A percentile compares a stretch with the other conserved stretches of the same genome.
These are phyloP conservation scores for Anguilla marmorata DNA, from an alignment of 2,797 vertebrate species.

Conservation along the genomic window DNA sequence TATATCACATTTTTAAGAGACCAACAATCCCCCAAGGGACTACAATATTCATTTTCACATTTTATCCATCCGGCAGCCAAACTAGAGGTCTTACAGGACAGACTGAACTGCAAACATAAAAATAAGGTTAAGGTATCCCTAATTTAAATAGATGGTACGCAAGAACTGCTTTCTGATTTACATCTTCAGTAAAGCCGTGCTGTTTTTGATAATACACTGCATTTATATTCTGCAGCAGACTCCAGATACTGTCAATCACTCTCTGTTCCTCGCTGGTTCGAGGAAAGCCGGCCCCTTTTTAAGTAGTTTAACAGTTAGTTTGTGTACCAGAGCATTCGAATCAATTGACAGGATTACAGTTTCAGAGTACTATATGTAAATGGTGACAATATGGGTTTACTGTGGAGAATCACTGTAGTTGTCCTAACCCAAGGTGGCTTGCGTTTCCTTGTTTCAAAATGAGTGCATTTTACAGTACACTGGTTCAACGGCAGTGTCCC, in stretches of 20 bases:
- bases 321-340: not conserved
- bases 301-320: not conserved
- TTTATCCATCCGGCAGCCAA: slow-evolving; percentile 2
- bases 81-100: slow-evolving; percentile 12
- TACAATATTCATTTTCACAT: not conserved
- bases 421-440: not conserved
- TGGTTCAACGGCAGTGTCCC: not conserved
- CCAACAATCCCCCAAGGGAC: not conserved
- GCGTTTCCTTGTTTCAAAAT: not conserved
- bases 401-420: not conserved
- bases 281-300: not conserved
- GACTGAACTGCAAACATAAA: not conserved
- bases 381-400: not conserved
- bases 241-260: not conserved
- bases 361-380: not conserved
- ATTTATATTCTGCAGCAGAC: not conserved
- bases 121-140: not conserved
- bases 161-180: not conserved
- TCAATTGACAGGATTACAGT: not conserved
- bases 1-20: slow-evolving; percentile 10
- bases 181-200: not conserved
- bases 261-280: not conserved
- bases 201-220: not conserved
- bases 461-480: slow-evolving; percentile 9
- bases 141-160: not conserved